Percentiles rank a stretch among this genome's conserved stretches.
Evolutionary conservation across 2,888 invertebrate species (phyloP).

Genomic region (Drosophila limbata): DNA sequence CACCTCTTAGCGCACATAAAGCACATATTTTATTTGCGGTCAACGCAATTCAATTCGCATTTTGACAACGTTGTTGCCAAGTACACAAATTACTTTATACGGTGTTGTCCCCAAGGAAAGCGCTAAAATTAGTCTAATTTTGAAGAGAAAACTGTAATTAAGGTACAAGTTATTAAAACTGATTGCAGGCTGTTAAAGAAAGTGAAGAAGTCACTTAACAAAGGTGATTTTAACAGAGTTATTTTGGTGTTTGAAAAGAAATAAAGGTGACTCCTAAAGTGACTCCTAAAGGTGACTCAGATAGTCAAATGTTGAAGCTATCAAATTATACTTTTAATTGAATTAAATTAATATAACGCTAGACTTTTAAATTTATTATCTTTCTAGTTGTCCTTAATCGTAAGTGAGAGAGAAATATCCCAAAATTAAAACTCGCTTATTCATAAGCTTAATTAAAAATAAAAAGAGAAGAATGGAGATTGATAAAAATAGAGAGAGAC

Average conservation of each 20-base stretch:
- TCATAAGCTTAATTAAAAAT: background rate
- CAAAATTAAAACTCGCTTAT: background rate
- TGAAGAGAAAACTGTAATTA: background rate
- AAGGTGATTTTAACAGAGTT: background rate
- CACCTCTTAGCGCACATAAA: constrained; percentile 43
- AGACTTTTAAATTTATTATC: no score
- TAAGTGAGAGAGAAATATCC: background rate
- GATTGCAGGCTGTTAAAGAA: constrained; percentile 10
- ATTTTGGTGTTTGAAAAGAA: background rate
- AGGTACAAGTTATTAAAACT: constrained; percentile 10
- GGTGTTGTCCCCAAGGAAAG: background rate
- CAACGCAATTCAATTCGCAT: constrained; percentile 72
- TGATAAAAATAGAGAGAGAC: background rate
- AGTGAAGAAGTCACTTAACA: background rate
- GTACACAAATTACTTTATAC: constrained; percentile 31
- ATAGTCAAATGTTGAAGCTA: no score
- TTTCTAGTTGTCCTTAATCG: no score
- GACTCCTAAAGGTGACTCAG: no score
- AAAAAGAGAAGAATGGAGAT: background rate
- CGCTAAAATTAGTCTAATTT: constrained; percentile 14
- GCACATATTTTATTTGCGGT: constrained; percentile 67
- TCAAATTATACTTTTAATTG: no score
- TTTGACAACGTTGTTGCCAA: constrained; percentile 33
- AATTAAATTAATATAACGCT: no score
- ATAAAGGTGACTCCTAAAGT: background rate